Conservation (phyloP, 2,888 invertebrate species). For the Euspilapteryx auroguttella region DNA sequence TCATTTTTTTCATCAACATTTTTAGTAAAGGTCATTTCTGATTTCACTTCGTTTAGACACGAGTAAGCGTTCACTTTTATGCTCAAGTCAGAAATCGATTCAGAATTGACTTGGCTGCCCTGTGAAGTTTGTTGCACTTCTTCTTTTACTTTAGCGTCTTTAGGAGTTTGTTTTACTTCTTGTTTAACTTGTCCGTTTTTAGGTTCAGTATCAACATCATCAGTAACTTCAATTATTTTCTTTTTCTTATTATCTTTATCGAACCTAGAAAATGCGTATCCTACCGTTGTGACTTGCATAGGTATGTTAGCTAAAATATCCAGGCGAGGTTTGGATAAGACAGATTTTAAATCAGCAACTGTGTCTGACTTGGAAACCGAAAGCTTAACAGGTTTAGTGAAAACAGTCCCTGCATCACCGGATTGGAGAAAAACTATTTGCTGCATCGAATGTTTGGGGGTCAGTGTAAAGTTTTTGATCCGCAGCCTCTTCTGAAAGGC, state of each 20-base stretch:
- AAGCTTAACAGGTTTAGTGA: no score
- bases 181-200: not conserved
- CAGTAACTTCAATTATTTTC: not conserved
- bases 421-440: conserved; percentile 26
- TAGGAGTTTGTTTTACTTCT: no score
- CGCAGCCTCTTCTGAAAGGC: conserved; percentile 26
- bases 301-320: conserved; percentile 22
- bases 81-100: no score
- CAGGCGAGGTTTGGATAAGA: no score
- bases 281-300: conserved; percentile 31
- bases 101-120: no score
- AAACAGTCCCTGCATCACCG: conserved; percentile 26
- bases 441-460: conserved; percentile 29
- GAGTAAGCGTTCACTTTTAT: no score
- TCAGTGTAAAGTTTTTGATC: conserved; percentile 27
- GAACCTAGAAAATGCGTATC: conserved; percentile 23
- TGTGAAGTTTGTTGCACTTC: no score
- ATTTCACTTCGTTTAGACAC: no score
- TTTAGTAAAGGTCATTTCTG: no score
- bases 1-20: no score
- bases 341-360: not conserved
- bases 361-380: not conserved
- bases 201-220: not conserved
- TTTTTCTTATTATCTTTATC: not conserved
- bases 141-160: no score